Percentiles rank a stretch among this genome's conserved stretches.
Evolutionary conservation across 2,888 invertebrate genomes (phyloP).

Genomic region (Malachius bipustulatus): DNA sequence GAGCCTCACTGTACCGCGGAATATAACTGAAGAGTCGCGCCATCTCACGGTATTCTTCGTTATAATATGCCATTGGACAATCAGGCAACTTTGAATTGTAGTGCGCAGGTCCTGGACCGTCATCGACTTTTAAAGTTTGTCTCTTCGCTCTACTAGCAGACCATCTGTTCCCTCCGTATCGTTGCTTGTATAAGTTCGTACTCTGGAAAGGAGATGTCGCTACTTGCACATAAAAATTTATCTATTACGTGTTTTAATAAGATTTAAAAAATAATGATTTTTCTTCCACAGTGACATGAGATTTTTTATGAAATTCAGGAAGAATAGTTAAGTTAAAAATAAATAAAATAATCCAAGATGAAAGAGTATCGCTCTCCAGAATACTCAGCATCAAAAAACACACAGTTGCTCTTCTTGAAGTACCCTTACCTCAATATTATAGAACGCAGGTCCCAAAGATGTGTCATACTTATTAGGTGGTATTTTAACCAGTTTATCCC

Average conservation of each 20-base stretch:
- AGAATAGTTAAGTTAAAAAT: too few relatives aligned
- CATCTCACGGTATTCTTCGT: slow-evolving; percentile 29
- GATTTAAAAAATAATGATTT: too few relatives aligned
- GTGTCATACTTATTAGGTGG: slow-evolving; percentile 23
- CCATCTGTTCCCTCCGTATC: background rate
- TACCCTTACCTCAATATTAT: slow-evolving; percentile 18
- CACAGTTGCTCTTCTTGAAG: too few relatives aligned
- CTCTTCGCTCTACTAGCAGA: background rate
- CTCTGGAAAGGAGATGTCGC: background rate
- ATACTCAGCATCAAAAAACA: too few relatives aligned
- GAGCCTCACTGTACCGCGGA: slow-evolving; percentile 26
- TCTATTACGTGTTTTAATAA: too few relatives aligned
- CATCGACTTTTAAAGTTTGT: slow-evolving; percentile 5
- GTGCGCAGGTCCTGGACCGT: slow-evolving; percentile 23
- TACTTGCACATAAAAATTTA: too few relatives aligned
- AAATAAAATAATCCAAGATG: too few relatives aligned
- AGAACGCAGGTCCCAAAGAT: slow-evolving; percentile 28
- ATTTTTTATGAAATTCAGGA: too few relatives aligned
- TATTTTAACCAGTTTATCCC: slow-evolving; percentile 24
- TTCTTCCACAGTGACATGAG: too few relatives aligned
- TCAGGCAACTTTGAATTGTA: slow-evolving; percentile 23
- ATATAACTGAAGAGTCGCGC: slow-evolving; percentile 27
- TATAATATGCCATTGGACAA: slow-evolving; percentile 18
- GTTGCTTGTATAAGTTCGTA: slow-evolving; percentile 2
- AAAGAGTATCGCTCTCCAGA: too few relatives aligned